Percentiles rank a stretch among this genome's conserved stretches.
Evolutionary conservation across 2,888 invertebrate genomes (phyloP).

Genomic region (Nomada fabriciana): DNA sequence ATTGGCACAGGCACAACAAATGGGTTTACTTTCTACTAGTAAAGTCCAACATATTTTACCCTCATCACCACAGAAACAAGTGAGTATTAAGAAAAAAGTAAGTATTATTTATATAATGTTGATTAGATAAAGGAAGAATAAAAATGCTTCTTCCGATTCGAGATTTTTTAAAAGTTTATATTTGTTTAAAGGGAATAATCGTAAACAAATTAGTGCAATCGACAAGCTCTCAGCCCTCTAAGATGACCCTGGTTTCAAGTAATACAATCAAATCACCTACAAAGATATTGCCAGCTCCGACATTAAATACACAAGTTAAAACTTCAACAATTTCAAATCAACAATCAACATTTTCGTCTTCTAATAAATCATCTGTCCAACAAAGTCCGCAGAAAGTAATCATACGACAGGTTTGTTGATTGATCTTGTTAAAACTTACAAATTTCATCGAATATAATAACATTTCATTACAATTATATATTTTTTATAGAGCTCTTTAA

Average conservation of each 20-base stretch:
- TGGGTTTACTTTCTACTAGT: slow-evolving; percentile 86
- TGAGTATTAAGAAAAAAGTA: slow-evolving; percentile 45
- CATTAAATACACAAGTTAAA: slow-evolving; percentile 76
- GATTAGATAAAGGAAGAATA: not conserved
- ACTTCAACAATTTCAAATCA: slow-evolving; percentile 75
- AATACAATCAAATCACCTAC: slow-evolving; percentile 88
- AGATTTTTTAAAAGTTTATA: slow-evolving; percentile 13
- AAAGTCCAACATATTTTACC: slow-evolving; percentile 85
- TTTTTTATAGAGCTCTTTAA: slow-evolving; percentile 80
- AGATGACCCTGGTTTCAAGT: slow-evolving; percentile 84
- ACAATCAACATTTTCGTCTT: slow-evolving; percentile 75
- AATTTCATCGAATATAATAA: not conserved
- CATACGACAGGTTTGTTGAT: slow-evolving; percentile 84
- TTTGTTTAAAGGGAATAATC: slow-evolving; percentile 82
- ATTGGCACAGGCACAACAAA: slow-evolving; percentile 88
- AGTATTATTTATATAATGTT: slow-evolving; percentile 16
- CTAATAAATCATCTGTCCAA: slow-evolving; percentile 77
- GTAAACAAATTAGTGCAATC: slow-evolving; percentile 85
- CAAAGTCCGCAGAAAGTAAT: slow-evolving; percentile 86
- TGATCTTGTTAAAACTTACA: slow-evolving; percentile 9
- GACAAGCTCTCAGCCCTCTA: slow-evolving; percentile 79
- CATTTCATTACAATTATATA: slow-evolving; percentile 2
- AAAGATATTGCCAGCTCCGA: slow-evolving; percentile 89
- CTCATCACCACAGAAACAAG: slow-evolving; percentile 80
- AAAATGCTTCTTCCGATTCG: slow-evolving; percentile 1